Conservation (phyloP, 2,888 invertebrate genomes). For the Strigamia crassipes region DNA sequence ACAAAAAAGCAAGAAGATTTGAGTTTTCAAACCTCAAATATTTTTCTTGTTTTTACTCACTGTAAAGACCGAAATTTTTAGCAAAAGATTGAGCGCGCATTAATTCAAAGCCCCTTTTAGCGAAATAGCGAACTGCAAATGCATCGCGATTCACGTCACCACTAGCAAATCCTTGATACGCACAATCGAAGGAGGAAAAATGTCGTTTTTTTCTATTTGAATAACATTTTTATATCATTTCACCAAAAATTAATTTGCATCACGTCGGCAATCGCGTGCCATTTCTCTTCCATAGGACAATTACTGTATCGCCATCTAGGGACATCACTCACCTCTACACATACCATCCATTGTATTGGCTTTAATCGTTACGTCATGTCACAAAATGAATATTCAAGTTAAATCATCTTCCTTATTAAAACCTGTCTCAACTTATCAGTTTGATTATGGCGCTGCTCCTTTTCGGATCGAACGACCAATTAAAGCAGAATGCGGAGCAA, state of each 20-base stretch:
- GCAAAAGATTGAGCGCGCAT: conserved; percentile 96
- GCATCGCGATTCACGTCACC: conserved; percentile 93
- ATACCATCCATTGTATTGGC: too few species aligned
- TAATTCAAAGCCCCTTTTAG: conserved; percentile 83
- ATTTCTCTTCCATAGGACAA: conserved; percentile 90
- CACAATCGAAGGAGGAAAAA: conserved; percentile 91
- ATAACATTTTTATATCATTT: background rate
- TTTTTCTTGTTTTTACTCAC: conserved; percentile 64
- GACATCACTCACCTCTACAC: too few species aligned
- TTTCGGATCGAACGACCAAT: too few species aligned
- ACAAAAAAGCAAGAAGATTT: too few species aligned
- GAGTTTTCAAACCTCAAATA: too few species aligned
- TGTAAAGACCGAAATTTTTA: conserved; percentile 99
- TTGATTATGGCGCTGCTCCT: too few species aligned
- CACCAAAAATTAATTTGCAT: conserved; percentile 59
- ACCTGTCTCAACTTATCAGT: too few species aligned
- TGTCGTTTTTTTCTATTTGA: conserved; percentile 71
- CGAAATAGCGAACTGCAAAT: conserved; percentile 88
- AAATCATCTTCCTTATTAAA: too few species aligned
- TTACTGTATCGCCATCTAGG: too few species aligned
- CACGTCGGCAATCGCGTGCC: conserved; percentile 85
- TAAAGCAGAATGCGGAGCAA: too few species aligned
- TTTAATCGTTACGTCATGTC: too few species aligned
- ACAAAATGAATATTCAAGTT: too few species aligned
- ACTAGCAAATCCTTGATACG: conserved; percentile 95